These are phyloP conservation scores for Nasonovia ribisnigri DNA, from an alignment of 2,888 invertebrate genomes.

Conservation along the genomic window DNA sequence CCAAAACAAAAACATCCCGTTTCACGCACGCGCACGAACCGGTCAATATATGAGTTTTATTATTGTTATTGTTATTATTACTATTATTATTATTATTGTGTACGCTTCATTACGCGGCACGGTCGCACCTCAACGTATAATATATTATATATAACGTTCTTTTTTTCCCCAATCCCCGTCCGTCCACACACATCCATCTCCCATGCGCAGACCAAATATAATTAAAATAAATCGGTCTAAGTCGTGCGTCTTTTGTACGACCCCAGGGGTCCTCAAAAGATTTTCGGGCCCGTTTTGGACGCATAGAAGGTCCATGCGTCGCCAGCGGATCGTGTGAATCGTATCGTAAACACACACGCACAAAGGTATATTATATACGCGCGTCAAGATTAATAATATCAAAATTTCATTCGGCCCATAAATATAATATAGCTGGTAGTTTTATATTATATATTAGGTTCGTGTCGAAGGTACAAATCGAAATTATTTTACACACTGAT, in stretches of 20 bases:
- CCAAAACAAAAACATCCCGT: constrained; percentile 38
- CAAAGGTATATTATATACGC: background rate
- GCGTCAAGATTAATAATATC: background rate
- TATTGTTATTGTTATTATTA: constrained; percentile 14
- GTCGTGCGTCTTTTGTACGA: constrained; percentile 51
- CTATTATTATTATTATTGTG: background rate
- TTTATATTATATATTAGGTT: too few species aligned
- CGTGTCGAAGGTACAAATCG: background rate
- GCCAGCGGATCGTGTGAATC: background rate
- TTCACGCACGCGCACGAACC: constrained; percentile 13
- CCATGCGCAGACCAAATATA: constrained; percentile 21
- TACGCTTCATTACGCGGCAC: constrained; percentile 47
- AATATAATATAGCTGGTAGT: background rate
- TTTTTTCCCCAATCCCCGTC: background rate
- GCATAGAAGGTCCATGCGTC: background rate
- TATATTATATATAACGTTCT: background rate
- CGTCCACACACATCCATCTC: background rate
- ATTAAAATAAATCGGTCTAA: constrained; percentile 60
- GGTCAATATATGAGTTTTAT: background rate
- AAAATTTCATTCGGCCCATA: background rate
- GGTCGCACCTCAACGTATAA: constrained; percentile 32
- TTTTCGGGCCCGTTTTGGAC: background rate
- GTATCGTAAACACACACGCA: constrained; percentile 1
- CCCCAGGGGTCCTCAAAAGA: constrained; percentile 57
- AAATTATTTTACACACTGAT: constrained; percentile 26